These are phyloP conservation scores for Campopleginae sp. DNA, from an alignment of 2,888 invertebrate species.

Conservation along the genomic window DNA sequence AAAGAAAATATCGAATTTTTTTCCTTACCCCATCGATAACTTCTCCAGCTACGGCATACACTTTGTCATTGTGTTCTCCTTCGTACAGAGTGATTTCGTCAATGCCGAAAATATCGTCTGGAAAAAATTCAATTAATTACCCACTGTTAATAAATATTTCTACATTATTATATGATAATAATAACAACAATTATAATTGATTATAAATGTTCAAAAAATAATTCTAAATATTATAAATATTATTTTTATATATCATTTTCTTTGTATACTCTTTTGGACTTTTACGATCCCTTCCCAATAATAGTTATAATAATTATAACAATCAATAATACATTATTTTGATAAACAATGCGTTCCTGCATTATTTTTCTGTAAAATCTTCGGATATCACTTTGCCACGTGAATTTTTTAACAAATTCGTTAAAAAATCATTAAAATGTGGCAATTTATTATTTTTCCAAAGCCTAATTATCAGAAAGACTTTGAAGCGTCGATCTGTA, in stretches of 20 bases:
- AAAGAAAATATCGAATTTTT: background rate
- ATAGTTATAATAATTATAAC: no score
- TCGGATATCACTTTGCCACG: conserved; percentile 64
- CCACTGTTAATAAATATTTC: background rate
- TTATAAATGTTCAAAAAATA: no score
- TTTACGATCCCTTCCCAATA: no score
- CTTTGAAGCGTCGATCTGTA: conserved; percentile 71
- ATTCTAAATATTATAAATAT: no score
- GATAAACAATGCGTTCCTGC: background rate
- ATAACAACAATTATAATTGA: background rate
- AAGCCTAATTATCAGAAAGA: conserved; percentile 76
- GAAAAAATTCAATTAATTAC: conserved; percentile 69
- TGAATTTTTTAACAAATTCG: background rate
- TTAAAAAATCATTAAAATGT: conserved; percentile 49
- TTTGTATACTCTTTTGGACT: no score
- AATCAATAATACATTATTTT: no score
- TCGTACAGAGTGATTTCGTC: conserved; percentile 96
- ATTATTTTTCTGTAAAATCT: conserved; percentile 2
- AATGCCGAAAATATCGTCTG: conserved; percentile 96
- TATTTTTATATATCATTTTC: no score
- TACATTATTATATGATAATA: background rate
- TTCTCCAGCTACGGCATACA: conserved; percentile 96
- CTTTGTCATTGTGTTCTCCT: conserved; percentile 94
- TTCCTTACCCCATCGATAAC: conserved; percentile 95
- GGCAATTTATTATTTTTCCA: conserved; percentile 75